A percentile compares a stretch with the other conserved stretches of the same genome.
These are phyloP conservation scores for Exocentrus adspersus DNA, from an alignment of 2,888 invertebrate genomes.

Conservation along the genomic window DNA sequence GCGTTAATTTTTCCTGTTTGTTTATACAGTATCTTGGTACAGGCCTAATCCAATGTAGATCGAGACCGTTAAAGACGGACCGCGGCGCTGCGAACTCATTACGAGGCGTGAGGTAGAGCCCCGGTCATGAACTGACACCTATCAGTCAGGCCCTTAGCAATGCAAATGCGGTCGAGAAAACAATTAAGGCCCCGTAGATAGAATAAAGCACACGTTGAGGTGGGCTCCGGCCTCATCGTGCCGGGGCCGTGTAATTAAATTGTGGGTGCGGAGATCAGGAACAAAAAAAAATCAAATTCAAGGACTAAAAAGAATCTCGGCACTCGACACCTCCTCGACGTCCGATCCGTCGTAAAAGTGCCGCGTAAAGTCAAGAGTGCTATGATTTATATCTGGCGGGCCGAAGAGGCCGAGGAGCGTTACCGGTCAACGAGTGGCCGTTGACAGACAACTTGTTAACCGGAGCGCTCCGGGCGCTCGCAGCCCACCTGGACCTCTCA, in stretches of 20 bases:
- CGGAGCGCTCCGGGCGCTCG: conserved; percentile 39
- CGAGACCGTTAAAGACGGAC: conserved; percentile 37
- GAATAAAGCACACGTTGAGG: conserved; percentile 52
- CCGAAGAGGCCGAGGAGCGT: conserved; percentile 25
- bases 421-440: conserved; percentile 45
- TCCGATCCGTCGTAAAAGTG: conserved; percentile 33
- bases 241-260: conserved; percentile 50
- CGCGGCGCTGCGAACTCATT: conserved; percentile 51
- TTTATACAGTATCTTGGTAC: conserved; percentile 37
- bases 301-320: too few relatives aligned
- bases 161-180: conserved; percentile 55
- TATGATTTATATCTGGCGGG: conserved; percentile 41
- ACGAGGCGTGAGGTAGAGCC: conserved; percentile 51
- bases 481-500: conserved; percentile 47
- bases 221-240: conserved; percentile 45
- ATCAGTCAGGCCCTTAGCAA: conserved; percentile 59
- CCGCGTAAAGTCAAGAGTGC: conserved; percentile 23
- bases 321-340: conserved; percentile 33
- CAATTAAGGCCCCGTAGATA: conserved; percentile 52
- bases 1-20: not conserved
- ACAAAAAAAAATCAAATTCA: too few relatives aligned
- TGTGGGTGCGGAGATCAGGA: conserved; percentile 49
- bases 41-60: conserved; percentile 45
- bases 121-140: conserved; percentile 56
- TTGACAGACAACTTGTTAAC: conserved; percentile 53